Evolutionary conservation across 2,113 vertebrate genomes (phyloP).

Genomic region (Vidua chalybeata): DNA sequence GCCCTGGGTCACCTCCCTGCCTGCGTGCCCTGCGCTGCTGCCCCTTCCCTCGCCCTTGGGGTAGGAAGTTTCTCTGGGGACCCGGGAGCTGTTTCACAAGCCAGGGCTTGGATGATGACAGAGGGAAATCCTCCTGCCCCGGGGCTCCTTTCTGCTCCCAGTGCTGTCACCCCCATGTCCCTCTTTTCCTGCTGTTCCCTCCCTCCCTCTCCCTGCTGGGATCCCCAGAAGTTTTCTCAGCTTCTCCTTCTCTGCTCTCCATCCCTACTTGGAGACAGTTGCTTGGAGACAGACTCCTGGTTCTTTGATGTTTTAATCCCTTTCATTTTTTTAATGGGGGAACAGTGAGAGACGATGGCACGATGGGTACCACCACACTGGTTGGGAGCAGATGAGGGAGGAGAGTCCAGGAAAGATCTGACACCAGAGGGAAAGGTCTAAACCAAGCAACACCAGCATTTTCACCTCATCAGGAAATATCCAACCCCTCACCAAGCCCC

Average conservation of each 20-base stretch:
- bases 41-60: not conserved
- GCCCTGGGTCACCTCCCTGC: rapidly evolving
- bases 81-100: not conserved
- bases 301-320: not conserved
- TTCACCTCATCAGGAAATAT: not conserved
- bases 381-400: not conserved
- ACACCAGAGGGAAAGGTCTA: not conserved
- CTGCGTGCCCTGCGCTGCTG: rapidly evolving
- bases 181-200: not conserved
- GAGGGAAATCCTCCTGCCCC: not conserved
- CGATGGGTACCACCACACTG: rapidly evolving
- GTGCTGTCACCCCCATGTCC: rapidly evolving
- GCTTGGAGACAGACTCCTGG: slow-evolving; percentile 11
- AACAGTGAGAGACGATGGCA: not conserved
- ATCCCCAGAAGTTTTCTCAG: not conserved
- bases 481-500: not conserved
- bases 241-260: not conserved
- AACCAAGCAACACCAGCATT: not conserved
- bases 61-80: not conserved
- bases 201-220: not conserved
- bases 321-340: not conserved
- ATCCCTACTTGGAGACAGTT: slow-evolving; percentile 26
- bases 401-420: not conserved
- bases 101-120: not conserved
- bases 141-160: not conserved